Conservation (phyloP, 2,888 invertebrate species). For the Acleris emargana region DNA sequence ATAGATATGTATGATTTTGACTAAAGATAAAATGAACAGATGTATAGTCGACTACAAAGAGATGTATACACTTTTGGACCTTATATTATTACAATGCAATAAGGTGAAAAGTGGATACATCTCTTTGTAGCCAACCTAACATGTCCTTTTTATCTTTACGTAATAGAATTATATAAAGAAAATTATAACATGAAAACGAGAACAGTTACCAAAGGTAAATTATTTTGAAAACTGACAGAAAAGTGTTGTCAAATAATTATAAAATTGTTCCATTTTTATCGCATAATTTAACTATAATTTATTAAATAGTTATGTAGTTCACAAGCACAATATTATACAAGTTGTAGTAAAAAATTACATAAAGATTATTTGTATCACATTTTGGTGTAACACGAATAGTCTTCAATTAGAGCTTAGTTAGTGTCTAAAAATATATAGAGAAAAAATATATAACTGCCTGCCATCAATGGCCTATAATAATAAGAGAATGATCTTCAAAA, state of each 20-base stretch:
- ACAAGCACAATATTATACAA: slow-evolving; percentile 30
- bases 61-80: too few relatives aligned
- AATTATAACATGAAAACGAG: neutral
- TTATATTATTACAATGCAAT: too few relatives aligned
- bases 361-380: neutral
- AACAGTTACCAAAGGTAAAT: slow-evolving; percentile 34
- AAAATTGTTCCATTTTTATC: slow-evolving; percentile 21
- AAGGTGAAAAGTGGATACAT: too few relatives aligned
- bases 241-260: slow-evolving; percentile 14
- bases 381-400: neutral
- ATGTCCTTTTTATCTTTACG: slow-evolving; percentile 1
- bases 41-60: too few relatives aligned
- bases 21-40: too few relatives aligned
- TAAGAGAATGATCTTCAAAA: slow-evolving; percentile 38
- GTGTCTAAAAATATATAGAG: slow-evolving; percentile 40
- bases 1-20: too few relatives aligned
- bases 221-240: slow-evolving; percentile 15
- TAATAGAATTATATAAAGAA: slow-evolving; percentile 11
- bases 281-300: slow-evolving; percentile 8
- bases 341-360: slow-evolving; percentile 5
- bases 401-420: slow-evolving; percentile 50
- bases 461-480: slow-evolving; percentile 61
- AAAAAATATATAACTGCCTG: slow-evolving; percentile 57
- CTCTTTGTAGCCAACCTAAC: too few relatives aligned
- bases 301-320: slow-evolving; percentile 16